Base-by-base conservation (phyloP, 2,797 vertebrate genomes). In the Sparidentex hasta region DNA sequence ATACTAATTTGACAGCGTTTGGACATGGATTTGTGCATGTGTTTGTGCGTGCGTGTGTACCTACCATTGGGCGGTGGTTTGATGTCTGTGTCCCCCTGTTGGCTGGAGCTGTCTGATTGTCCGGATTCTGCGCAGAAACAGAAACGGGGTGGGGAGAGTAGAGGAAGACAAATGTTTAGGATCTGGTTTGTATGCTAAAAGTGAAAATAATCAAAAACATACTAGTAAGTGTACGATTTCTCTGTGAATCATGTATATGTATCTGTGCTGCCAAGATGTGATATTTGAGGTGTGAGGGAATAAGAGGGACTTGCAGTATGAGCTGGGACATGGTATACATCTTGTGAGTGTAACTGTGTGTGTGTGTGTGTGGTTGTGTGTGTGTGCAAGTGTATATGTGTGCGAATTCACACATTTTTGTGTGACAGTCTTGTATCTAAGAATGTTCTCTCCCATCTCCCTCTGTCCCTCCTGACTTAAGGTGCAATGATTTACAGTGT, bases 91-190 rank as follows among this genome's bases (percentile, higher is more conserved):
- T 98, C 97, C 93, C 96, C 97, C 93, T 97, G 97, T 95, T 98
- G 97, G 95, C 97, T 98, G 92, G 97, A 97, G 94, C 95, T 97
- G 87, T 98, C 97, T 95, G 97, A 98, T 96, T 98, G 97, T 96
- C 97, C 96, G 69, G 97, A 97, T 96, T 94, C 92, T 94, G 77
- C 63, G 76, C 12, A 81, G 63, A 73, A 79, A 91, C 87, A 80
- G 48, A 76, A 17, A 84, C 11, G 63, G 33, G 44, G 16, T 82
- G 54, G 23, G 41, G 23, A 48, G 58, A 66, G 61, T 1, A 55
- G 64, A 73, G 43, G 47, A 66, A 81, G 64, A 69, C 54, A 83
- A 83, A 84, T 29, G 29, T 33, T 90, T 64, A 87, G 23, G 17
- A 79, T 82, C 77, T 68, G 57, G n/a, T 80, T 55, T 75, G 29